These are phyloP conservation scores for Nyctibius bracteatus DNA, from an alignment of 2,113 vertebrate genomes.

Conservation along the genomic window DNA sequence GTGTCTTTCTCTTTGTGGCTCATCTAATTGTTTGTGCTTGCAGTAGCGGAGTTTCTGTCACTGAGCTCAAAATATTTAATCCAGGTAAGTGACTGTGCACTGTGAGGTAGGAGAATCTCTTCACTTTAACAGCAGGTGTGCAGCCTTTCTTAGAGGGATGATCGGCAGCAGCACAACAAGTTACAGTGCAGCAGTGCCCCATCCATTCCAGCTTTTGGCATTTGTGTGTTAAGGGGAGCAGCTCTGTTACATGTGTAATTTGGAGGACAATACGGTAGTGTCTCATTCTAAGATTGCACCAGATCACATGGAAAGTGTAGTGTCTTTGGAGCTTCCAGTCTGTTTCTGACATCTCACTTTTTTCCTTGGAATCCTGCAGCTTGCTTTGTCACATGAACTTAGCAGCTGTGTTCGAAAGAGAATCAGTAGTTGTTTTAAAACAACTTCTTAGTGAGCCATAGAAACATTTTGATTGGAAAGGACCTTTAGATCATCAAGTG, in stretches of 20 bases:
- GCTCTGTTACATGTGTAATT: background rate
- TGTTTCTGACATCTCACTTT: background rate
- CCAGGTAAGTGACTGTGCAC: background rate
- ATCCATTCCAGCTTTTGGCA: background rate
- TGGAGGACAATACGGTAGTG: background rate
- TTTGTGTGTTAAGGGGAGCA: background rate
- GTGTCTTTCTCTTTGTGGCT: background rate
- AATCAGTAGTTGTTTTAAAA: background rate
- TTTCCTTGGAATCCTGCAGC: background rate
- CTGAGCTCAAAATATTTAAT: background rate
- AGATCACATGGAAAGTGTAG: background rate
- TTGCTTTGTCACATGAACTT: background rate
- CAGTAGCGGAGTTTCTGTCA: background rate
- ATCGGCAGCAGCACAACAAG: background rate
- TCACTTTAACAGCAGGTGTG: background rate
- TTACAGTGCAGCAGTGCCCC: background rate
- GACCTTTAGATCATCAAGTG: no score
- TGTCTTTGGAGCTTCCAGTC: background rate
- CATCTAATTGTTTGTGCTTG: background rate
- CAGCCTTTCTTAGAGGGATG: background rate
- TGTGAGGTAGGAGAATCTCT: background rate
- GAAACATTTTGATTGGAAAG: no score
- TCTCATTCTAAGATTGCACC: background rate
- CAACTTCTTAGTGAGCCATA: background rate
- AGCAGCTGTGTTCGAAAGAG: background rate